Conservation (phyloP, 2,113 vertebrate species). For the Campylorhamphus procurvoides region DNA sequence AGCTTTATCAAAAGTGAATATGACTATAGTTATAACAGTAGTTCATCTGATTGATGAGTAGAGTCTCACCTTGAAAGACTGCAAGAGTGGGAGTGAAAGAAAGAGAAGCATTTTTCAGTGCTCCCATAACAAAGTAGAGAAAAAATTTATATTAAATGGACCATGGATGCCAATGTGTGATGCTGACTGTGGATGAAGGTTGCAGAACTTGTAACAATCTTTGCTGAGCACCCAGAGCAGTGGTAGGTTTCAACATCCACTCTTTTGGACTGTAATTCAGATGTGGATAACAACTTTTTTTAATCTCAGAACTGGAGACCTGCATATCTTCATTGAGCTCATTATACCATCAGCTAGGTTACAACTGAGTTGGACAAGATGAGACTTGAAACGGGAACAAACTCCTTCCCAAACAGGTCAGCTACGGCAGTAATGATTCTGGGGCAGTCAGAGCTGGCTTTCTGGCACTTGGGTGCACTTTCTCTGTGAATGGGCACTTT, state of each 20-base stretch:
- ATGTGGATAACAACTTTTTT: not conserved
- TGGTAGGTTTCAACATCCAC: not conserved
- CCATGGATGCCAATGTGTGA: too few relatives aligned
- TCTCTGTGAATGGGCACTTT: not conserved
- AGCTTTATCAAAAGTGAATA: not conserved
- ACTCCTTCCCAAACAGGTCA: not conserved
- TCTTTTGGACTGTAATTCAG: not conserved
- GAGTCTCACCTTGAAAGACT: not conserved
- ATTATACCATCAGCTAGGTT: not conserved
- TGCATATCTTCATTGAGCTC: not conserved
- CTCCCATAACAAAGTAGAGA: not conserved
- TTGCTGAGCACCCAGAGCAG: not conserved
- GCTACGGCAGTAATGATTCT: not conserved
- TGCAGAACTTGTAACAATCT: not conserved
- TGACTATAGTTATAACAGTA: not conserved
- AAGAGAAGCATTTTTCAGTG: rapidly evolving
- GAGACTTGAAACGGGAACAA: not conserved
- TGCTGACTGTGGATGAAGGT: not conserved
- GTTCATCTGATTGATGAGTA: not conserved
- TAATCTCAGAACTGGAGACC: not conserved
- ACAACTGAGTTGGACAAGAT: not conserved
- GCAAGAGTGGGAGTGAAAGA: not conserved
- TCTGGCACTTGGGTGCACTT: not conserved
- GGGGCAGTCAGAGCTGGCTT: not conserved
- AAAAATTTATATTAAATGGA: not conserved